A percentile compares a stretch with the other conserved stretches of the same genome.
phyloP scores from a whole-genome alignment of 2,113 vertebrate genomes.

The Cariama cristata region DNA sequence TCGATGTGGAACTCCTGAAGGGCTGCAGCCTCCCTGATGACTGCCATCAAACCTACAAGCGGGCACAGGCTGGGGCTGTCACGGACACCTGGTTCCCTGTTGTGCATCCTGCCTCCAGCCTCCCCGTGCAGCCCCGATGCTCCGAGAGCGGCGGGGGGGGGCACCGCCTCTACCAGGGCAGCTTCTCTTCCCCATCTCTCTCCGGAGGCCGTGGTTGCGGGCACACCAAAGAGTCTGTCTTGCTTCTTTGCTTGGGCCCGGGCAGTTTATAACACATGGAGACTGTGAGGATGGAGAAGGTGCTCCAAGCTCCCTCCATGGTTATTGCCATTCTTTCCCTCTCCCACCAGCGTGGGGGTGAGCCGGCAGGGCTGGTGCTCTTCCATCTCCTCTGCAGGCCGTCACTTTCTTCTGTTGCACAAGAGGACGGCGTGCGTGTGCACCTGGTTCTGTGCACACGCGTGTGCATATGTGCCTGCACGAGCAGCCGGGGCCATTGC shows the following conservation, averaged over 20 bases:
- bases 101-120: not conserved
- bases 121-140: rapidly evolving
- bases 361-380: not conserved
- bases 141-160: rapidly evolving
- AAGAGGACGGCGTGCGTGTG: not conserved
- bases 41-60: not conserved
- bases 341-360: rapidly evolving
- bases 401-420: not conserved
- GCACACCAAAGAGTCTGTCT: not conserved
- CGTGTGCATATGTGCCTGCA: rapidly evolving
- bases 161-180: rapidly evolving
- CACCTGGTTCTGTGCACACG: rapidly evolving
- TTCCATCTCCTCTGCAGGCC: not conserved
- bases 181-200: not conserved
- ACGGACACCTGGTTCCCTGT: not conserved
- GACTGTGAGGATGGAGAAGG: not conserved
- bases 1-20: not conserved
- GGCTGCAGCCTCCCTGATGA: not conserved
- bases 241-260: not conserved
- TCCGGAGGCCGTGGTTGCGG: rapidly evolving
- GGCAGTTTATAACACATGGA: not conserved
- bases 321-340: not conserved
- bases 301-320: rapidly evolving
- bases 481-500: not conserved
- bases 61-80: not conserved